These are phyloP conservation scores for Dynastes maya DNA, from an alignment of 2,888 invertebrate genomes.

Conservation along the genomic window DNA sequence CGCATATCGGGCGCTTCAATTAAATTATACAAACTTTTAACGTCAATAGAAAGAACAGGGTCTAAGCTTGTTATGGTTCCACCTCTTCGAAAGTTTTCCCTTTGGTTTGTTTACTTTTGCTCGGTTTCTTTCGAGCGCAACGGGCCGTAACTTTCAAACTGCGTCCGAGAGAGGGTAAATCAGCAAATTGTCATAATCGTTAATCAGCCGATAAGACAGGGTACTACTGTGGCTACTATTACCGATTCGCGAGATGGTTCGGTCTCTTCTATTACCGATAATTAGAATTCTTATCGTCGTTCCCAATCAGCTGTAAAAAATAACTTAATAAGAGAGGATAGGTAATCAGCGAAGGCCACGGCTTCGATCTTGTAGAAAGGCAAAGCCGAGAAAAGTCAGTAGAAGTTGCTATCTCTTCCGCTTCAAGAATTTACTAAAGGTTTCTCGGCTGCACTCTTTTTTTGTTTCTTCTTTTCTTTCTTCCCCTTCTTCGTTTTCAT, in stretches of 20 bases:
- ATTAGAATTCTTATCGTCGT: constrained; percentile 45
- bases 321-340: constrained; percentile 47
- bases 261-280: constrained; percentile 17
- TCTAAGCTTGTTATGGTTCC: constrained; percentile 40
- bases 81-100: constrained; percentile 16
- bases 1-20: constrained; percentile 24
- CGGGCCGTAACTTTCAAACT: background rate
- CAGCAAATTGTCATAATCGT: constrained; percentile 34
- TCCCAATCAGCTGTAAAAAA: constrained; percentile 46
- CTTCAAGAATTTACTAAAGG: constrained; percentile 41
- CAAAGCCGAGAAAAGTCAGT: constrained; percentile 29
- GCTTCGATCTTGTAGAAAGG: constrained; percentile 9
- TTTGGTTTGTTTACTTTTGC: constrained; percentile 28
- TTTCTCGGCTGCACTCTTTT: background rate
- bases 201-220: constrained; percentile 45
- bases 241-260: background rate
- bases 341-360: constrained; percentile 35
- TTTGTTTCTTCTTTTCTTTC: constrained; percentile 6
- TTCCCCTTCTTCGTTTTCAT: background rate
- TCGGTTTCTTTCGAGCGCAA: background rate
- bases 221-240: constrained; percentile 3
- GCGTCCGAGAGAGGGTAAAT: background rate
- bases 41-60: constrained; percentile 38
- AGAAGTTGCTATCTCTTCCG: constrained; percentile 46
- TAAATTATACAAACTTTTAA: constrained; percentile 32